A percentile compares a stretch with the other conserved stretches of the same genome.
Conservation (phyloP, 2,113 vertebrate species). For the Procavia capensis region DNA sequence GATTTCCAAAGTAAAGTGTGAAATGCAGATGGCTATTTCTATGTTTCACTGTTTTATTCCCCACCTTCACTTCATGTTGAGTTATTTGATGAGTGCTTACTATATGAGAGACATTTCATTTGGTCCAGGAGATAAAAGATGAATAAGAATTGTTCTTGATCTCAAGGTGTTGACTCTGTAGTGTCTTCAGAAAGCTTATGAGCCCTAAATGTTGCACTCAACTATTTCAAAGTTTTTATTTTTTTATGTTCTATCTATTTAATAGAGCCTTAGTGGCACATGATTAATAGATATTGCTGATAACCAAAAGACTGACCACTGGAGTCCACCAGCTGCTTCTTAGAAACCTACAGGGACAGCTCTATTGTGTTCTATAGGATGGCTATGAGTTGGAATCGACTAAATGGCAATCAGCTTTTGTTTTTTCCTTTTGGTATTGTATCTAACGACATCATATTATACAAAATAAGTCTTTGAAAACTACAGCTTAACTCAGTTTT, state of each 20-base stretch:
- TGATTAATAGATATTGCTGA: no score
- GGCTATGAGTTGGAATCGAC: no score
- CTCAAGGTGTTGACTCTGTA: not conserved
- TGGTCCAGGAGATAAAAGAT: not conserved
- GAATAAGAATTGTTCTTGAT: not conserved
- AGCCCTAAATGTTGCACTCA: not conserved
- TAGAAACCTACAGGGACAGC: no score
- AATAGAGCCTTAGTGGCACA: not conserved
- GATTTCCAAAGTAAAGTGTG: not conserved
- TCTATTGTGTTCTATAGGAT: no score
- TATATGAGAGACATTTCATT: not conserved
- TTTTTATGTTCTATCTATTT: not conserved
- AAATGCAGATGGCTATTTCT: not conserved
- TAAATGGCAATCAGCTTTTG: no score
- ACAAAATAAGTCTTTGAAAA: slow-evolving; percentile 64
- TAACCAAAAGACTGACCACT: no score
- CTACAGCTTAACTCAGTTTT: slow-evolving; percentile 20
- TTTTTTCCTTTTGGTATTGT: not conserved
- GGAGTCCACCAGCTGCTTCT: no score
- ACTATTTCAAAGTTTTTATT: slow-evolving; percentile 53
- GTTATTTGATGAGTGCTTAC: not conserved
- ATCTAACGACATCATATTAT: not conserved
- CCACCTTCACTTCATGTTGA: not conserved
- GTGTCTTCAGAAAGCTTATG: not conserved
- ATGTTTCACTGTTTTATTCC: not conserved